These are phyloP conservation scores for Xestia rhomboidea DNA, from an alignment of 2,888 invertebrate species.

Conservation along the genomic window DNA sequence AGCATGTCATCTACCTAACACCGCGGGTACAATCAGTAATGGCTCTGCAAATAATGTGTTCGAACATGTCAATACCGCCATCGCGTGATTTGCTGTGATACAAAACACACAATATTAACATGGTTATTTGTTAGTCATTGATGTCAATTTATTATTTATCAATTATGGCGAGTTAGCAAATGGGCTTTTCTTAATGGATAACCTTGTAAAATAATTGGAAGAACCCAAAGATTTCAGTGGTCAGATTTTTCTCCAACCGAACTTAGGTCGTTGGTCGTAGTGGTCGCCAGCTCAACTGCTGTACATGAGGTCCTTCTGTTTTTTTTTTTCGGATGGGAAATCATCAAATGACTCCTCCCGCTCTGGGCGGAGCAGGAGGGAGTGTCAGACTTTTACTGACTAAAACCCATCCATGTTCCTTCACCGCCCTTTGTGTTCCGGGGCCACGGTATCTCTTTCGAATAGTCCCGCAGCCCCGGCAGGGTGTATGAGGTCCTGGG, in stretches of 20 bases:
- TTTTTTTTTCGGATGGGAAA: too few relatives aligned
- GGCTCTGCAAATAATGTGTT: conserved; percentile 62
- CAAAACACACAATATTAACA: conserved; percentile 43
- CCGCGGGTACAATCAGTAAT: conserved; percentile 60
- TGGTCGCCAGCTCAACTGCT: too few relatives aligned
- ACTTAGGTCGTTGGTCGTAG: neutral
- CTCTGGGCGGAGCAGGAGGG: too few relatives aligned
- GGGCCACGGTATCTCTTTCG: too few relatives aligned
- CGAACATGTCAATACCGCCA: conserved; percentile 54
- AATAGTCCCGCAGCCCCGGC: too few relatives aligned
- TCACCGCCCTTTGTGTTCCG: too few relatives aligned
- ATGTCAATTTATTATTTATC: conserved; percentile 31
- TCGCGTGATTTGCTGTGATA: conserved; percentile 64
- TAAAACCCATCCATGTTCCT: too few relatives aligned
- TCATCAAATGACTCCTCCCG: too few relatives aligned
- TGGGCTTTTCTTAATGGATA: neutral
- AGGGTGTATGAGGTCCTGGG: too few relatives aligned
- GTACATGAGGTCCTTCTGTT: too few relatives aligned
- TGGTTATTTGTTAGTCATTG: conserved; percentile 40
- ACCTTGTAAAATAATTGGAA: neutral
- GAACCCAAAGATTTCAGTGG: neutral
- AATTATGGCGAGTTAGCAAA: conserved; percentile 15
- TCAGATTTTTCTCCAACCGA: neutral
- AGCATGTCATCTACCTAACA: neutral
- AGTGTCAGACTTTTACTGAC: too few relatives aligned